Evolutionary conservation across 2,888 invertebrate genomes (phyloP), one percentile per base, ranked within the genome.

Genomic region (Oscheius sp.): DNA sequence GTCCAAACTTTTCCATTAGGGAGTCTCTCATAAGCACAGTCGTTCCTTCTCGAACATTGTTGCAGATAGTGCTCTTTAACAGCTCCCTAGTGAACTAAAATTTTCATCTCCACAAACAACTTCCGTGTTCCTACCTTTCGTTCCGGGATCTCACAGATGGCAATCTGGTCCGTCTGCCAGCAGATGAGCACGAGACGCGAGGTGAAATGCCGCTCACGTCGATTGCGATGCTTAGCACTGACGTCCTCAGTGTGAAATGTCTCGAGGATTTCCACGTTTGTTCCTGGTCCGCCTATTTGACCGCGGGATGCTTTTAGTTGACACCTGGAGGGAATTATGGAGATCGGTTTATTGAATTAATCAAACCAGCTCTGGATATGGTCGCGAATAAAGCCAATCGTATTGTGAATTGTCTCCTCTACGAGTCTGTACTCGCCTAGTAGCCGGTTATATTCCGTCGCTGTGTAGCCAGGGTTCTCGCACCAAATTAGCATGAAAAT

Each of bases 401-500:
- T 82, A 63, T 82, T 82, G 70, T 82, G 78, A 55, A 82, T 82
- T 9, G 82, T 82, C 70, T 82, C 82, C 53, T 82, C 82, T 1
- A 82, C 82, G 1, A 82, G 78, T 11, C 82, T 75, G 59, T 78
- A 79, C 21, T 82, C 82, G 1, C 80, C 82, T 71, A 82, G 75
- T 35, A 80, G 60, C 13, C 76, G 29, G 59, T 82, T 82, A 42
- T 82, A 82, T 57, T 82, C 82, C 13, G 75, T 75, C 29, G 80
- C 80, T 0, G 76, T 77, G 5, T 76, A 75, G 47, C 82, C 82
- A 11, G 82, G 80, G 53, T 82, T 77, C 42, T 82, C 80, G 37
- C 78, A 82, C 82, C 82, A 82, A 29, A 79, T 78, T 1, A 79
- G 78, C 82, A 82, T 82, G 60, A 82, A 82, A 13, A 82, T 79